Evolutionary conservation across 2,797 vertebrate species (phyloP).

Genomic region (Oophaga sylvatica): DNA sequence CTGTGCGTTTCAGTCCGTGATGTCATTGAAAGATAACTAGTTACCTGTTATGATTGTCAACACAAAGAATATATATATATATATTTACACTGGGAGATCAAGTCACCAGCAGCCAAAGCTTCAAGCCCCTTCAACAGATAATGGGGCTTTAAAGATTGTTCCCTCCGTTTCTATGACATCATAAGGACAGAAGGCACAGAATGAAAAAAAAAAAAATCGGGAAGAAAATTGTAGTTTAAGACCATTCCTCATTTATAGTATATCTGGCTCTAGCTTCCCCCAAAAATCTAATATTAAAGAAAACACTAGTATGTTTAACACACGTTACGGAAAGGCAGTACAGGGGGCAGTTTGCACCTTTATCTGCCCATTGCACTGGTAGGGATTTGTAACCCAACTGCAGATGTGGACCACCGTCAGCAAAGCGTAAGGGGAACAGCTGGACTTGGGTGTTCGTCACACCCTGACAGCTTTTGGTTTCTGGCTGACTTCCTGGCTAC

Average conservation of each 20-base stretch:
- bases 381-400: neutral
- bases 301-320: slow-evolving; percentile 53
- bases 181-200: slow-evolving; percentile 42
- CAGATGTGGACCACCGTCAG: neutral
- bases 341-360: neutral
- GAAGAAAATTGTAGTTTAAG: neutral
- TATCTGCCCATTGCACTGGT: neutral
- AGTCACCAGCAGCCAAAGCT: slow-evolving; percentile 21
- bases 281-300: slow-evolving; percentile 44
- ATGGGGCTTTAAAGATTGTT: slow-evolving; percentile 30
- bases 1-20: slow-evolving; percentile 15
- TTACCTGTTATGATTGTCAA: slow-evolving; percentile 54
- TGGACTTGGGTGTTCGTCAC: slow-evolving; percentile 16
- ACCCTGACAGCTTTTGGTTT: slow-evolving; percentile 45
- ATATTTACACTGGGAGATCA: slow-evolving; percentile 41
- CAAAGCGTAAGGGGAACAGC: neutral
- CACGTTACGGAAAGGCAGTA: slow-evolving; percentile 30
- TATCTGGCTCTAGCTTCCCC: slow-evolving; percentile 13
- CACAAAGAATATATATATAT: slow-evolving; percentile 30
- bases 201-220: neutral
- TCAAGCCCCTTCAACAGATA: slow-evolving; percentile 58
- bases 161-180: slow-evolving; percentile 32
- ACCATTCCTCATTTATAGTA: slow-evolving; percentile 1
- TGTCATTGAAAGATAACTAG: slow-evolving; percentile 40
- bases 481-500: slow-evolving; percentile 63